Evolutionary conservation across 2,113 vertebrate genomes (phyloP).

Genomic region (Synodontis membranacea): DNA sequence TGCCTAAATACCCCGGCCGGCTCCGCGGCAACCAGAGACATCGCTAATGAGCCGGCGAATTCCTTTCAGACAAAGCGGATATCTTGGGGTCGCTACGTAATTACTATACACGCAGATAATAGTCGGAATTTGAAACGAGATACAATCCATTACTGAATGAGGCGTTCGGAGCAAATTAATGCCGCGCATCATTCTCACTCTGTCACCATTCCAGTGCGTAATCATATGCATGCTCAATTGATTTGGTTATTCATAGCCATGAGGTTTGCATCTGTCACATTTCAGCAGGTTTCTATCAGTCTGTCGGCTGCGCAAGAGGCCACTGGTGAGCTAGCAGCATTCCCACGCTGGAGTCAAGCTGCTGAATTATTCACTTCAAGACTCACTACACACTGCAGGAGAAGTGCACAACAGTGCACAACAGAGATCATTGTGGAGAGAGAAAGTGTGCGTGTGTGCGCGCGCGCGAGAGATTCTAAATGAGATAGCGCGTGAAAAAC

Average conservation of each 20-base stretch:
- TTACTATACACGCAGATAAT: background rate
- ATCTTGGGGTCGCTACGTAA: background rate
- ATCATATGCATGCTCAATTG: slow-evolving; percentile 23
- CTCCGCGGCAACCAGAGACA: slow-evolving; percentile 17
- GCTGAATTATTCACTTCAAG: slow-evolving; percentile 68
- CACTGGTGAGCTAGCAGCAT: slow-evolving; percentile 65
- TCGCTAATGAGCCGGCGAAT: slow-evolving; percentile 10
- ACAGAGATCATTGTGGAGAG: slow-evolving; percentile 2
- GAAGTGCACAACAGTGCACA: slow-evolving; percentile 15
- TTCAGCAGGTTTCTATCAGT: slow-evolving; percentile 38
- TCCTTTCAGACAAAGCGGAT: slow-evolving; percentile 20
- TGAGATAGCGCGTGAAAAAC: slow-evolving; percentile 32
- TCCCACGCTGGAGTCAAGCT: slow-evolving; percentile 64
- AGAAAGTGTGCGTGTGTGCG: background rate
- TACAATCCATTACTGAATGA: slow-evolving; percentile 24
- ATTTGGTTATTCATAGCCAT: slow-evolving; percentile 19
- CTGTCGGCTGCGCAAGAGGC: slow-evolving; percentile 22
- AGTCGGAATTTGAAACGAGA: background rate
- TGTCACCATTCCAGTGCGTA: slow-evolving; percentile 6
- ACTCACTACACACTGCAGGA: background rate
- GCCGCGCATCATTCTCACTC: slow-evolving; percentile 26
- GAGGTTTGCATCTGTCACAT: slow-evolving; percentile 28
- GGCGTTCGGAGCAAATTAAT: slow-evolving; percentile 24
- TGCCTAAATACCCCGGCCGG: slow-evolving; percentile 29
- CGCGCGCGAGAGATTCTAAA: slow-evolving; percentile 43